A percentile compares a stretch with the other conserved stretches of the same genome.
phyloP scores from a whole-genome alignment of 2,113 vertebrate genomes.

The Menura novaehollandiae region DNA sequence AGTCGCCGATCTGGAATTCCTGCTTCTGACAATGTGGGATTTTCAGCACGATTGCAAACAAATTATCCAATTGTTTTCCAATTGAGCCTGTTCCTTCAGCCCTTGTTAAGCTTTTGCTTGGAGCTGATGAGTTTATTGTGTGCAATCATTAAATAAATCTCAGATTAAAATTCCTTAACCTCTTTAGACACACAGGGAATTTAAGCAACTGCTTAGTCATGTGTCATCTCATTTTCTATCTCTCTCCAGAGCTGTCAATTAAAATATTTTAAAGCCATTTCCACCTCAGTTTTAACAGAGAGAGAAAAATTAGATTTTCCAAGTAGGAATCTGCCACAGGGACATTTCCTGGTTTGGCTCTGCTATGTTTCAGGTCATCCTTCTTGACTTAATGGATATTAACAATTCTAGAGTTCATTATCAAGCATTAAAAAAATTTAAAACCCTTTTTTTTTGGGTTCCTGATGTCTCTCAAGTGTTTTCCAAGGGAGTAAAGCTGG shows the following conservation, averaged over 20 bases:
- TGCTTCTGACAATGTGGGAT: not conserved
- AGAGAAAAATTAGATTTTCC: not conserved
- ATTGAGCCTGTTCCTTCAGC: not conserved
- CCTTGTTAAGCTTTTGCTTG: not conserved
- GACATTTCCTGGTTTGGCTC: not conserved
- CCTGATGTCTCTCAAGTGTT: not conserved
- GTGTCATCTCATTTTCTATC: not conserved
- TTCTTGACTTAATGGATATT: not conserved
- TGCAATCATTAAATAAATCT: not conserved
- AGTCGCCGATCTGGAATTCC: not conserved
- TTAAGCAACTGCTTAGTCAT: not conserved
- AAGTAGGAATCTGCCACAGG: accelerated
- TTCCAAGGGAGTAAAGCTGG: accelerated
- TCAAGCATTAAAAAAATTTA: not conserved
- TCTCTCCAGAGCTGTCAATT: not conserved
- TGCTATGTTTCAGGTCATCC: not conserved
- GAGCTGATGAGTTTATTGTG: not conserved
- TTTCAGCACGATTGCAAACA: accelerated
- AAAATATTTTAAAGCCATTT: not conserved
- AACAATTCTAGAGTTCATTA: accelerated
- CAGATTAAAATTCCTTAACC: not conserved
- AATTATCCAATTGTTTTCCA: not conserved
- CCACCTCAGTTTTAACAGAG: not conserved
- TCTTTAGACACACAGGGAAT: accelerated
- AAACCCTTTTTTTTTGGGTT: not conserved